Conservation (phyloP, 2,113 vertebrate genomes). For the Cinclus mexicanus region DNA sequence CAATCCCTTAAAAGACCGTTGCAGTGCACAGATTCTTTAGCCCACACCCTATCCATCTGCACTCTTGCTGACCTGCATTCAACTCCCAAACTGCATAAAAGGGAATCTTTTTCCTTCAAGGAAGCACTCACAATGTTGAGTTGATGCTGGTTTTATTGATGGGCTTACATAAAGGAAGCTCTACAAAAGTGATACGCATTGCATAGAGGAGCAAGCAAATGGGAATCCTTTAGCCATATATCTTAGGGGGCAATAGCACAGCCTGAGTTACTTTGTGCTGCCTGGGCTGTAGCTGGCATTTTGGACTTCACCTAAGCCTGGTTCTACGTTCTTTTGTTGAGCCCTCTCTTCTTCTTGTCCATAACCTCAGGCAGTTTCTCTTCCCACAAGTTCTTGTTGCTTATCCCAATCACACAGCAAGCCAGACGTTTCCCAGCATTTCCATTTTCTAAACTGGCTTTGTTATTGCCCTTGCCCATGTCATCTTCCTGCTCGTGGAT, state of each 20-base stretch:
- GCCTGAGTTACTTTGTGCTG: neutral
- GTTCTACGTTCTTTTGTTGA: neutral
- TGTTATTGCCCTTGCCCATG: constrained; percentile 83
- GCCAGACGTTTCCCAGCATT: constrained; percentile 90
- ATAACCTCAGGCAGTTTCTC: neutral
- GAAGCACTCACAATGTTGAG: neutral
- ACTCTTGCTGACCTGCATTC: neutral
- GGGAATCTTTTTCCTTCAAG: neutral
- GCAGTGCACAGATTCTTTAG: neutral
- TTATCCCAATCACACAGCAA: constrained; percentile 87
- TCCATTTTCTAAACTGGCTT: constrained; percentile 85
- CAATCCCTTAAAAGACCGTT: neutral
- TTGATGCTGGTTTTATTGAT: constrained; percentile 67
- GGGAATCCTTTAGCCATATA: neutral
- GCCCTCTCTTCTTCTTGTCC: constrained; percentile 54
- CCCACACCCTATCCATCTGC: neutral
- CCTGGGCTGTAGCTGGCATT: neutral
- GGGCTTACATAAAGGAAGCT: neutral
- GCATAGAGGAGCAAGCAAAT: neutral
- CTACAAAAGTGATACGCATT: neutral
- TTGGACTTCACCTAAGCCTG: neutral
- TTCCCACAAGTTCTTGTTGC: constrained; percentile 72
- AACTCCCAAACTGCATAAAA: neutral
- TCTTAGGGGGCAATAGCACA: neutral
- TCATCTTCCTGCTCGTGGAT: constrained; percentile 88